Percentiles rank a stretch among this genome's conserved stretches.
Conservation (phyloP, 2,113 vertebrate genomes). For the Rattus norvegicus region GRCr8 NC_086033.1:24474001-24474500, state of each 20-base stretch:
- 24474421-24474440: not conserved
- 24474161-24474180: not conserved
- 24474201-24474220: not conserved
- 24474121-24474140: not conserved
- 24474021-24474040: not conserved
- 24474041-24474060: not conserved
- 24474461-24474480: not conserved
- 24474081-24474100: not conserved
- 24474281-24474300: not conserved
- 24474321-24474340: not conserved
- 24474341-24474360: not conserved
- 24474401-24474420: not conserved
- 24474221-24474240: not conserved
- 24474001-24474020: not conserved
- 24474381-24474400: not conserved
- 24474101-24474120: not conserved
- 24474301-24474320: not conserved
- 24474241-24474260: not conserved
- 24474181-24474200: not conserved
- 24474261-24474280: not conserved
- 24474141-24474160: not conserved
- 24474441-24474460: not conserved
- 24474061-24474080: not conserved
- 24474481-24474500: not conserved
- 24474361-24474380: not conserved